Percentiles rank a stretch among this genome's conserved stretches.
Evolutionary conservation across 2,888 invertebrate species (phyloP).

Genomic region (Bugula neritina): DNA sequence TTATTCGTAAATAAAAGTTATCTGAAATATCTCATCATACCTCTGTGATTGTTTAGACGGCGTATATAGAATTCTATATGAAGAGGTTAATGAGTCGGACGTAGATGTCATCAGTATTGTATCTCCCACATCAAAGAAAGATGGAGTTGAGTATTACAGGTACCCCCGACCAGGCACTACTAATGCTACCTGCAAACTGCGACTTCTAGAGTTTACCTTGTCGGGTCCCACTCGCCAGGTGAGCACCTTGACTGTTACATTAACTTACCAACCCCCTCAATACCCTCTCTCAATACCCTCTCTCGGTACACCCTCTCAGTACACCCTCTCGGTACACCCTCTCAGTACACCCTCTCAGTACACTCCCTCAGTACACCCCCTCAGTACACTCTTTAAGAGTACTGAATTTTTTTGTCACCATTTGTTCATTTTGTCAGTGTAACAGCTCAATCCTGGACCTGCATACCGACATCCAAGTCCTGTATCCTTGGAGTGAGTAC

Average conservation of each 20-base stretch:
- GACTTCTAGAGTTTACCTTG: constrained; percentile 65
- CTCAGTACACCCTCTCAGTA: too few species aligned
- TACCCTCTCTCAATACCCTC: too few species aligned
- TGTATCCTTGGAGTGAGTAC: constrained; percentile 92
- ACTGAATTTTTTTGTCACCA: too few species aligned
- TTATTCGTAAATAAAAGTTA: too few species aligned
- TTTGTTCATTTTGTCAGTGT: too few species aligned
- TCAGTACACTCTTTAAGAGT: too few species aligned
- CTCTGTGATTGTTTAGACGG: too few species aligned
- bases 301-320: too few species aligned
- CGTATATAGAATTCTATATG: constrained; percentile 56
- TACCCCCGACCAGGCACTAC: constrained; percentile 65
- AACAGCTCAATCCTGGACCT: neutral
- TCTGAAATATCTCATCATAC: too few species aligned
- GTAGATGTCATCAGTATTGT: constrained; percentile 87
- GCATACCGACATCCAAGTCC: constrained; percentile 53
- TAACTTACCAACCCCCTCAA: too few species aligned
- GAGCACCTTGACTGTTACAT: neutral
- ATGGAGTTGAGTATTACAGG: constrained; percentile 56
- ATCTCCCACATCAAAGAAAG: constrained; percentile 69
- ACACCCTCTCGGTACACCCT: too few species aligned
- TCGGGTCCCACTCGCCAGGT: neutral
- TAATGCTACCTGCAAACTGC: constrained; percentile 82
- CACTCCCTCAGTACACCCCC: too few species aligned
- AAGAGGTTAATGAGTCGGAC: constrained; percentile 63